Evolutionary conservation across 2,113 vertebrate genomes (phyloP).

Genomic region (Hipposideros armiger): DNA sequence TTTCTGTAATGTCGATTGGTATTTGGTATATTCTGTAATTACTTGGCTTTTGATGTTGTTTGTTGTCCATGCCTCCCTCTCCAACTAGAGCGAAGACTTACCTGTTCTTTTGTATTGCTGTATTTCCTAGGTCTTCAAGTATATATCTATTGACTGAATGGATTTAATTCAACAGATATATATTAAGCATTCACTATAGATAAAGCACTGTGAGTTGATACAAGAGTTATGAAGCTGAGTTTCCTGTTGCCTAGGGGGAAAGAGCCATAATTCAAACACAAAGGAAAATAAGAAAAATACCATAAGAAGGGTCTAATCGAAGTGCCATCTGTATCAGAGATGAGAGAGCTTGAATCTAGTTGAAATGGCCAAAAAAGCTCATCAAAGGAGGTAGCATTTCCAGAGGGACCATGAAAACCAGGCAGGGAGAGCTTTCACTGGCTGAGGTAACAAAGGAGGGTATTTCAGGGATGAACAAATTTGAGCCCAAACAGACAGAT

Average conservation of each 20-base stretch:
- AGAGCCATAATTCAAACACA: not conserved
- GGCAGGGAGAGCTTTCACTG: not conserved
- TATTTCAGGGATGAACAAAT: not conserved
- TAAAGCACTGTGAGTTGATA: not conserved
- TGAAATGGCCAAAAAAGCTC: not conserved
- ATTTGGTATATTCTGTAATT: not conserved
- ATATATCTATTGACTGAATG: not conserved
- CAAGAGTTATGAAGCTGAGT: not conserved
- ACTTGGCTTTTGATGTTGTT: not conserved
- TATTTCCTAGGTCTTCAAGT: not conserved
- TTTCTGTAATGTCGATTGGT: not conserved
- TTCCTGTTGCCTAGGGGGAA: not conserved
- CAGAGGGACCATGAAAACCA: not conserved
- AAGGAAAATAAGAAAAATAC: not conserved
- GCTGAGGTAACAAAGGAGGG: not conserved
- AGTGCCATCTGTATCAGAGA: not conserved
- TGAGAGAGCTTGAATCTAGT: not conserved
- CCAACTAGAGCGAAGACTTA: not conserved
- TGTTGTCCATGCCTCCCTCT: not conserved
- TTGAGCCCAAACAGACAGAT: not conserved
- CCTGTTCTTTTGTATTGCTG: not conserved
- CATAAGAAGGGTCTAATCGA: not conserved
- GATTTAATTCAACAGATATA: not conserved
- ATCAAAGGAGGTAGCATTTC: not conserved
- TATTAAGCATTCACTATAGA: not conserved